A percentile compares a stretch with the other conserved stretches of the same genome.
These are phyloP conservation scores for Hyposmocoma kahamanoa DNA, from an alignment of 1,140 invertebrate genomes.

Conservation along the genomic window DNA sequence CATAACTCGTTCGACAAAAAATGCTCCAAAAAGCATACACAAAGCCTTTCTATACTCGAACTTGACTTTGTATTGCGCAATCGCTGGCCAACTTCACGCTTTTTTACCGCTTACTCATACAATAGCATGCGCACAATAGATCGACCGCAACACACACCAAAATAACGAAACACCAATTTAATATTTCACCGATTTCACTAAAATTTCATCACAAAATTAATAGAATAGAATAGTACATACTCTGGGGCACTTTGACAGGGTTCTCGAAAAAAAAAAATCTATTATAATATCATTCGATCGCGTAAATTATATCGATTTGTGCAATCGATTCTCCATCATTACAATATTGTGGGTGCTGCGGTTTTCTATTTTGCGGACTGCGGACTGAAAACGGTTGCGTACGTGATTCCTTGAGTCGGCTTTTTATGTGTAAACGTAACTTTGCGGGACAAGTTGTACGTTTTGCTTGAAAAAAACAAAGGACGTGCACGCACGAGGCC, in stretches of 20 bases:
- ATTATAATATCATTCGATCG: conserved; percentile 51
- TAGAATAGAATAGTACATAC: conserved; percentile 38
- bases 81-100: conserved; percentile 40
- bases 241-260: conserved; percentile 39
- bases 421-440: conserved; percentile 26
- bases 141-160: conserved; percentile 30
- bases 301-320: conserved; percentile 67
- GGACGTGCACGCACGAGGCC: conserved; percentile 31
- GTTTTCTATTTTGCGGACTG: conserved; percentile 44
- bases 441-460: conserved; percentile 53
- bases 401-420: conserved; percentile 59
- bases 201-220: conserved; percentile 64
- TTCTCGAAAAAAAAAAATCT: conserved; percentile 51
- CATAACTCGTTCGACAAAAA: conserved; percentile 19
- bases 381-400: conserved; percentile 43
- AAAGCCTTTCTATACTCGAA: conserved; percentile 28
- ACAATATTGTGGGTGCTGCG: conserved; percentile 56
- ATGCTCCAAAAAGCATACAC: conserved; percentile 5
- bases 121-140: conserved; percentile 31
- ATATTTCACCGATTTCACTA: conserved; percentile 58
- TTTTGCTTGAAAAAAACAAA: conserved; percentile 45
- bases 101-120: conserved; percentile 34
- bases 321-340: conserved; percentile 55
- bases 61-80: conserved; percentile 49
- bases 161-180: conserved; percentile 45